Base-by-base conservation (phyloP, 2,888 invertebrate species). In the Linnaemya tessellans region DNA sequence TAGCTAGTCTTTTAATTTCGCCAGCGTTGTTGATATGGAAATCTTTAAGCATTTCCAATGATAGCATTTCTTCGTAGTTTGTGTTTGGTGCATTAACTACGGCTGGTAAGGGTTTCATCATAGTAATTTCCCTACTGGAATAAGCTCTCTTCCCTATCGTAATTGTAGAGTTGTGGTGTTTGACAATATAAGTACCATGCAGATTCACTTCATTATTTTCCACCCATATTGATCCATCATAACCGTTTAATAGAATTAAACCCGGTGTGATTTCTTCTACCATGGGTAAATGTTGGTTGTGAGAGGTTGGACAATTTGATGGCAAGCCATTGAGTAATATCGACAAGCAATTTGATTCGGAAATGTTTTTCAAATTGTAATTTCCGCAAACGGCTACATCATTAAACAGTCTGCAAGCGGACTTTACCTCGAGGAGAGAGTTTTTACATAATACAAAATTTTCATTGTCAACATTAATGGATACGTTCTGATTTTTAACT, bases 31-130 rank as follows among this genome's bases (percentile, higher is more conserved):
- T 54, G 20, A 68, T 51, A 38, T 68, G 51, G 20, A 51, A 51
- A 51, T 68, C 67, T 30, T 67, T 67, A 5, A 67, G 25, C 46
- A 67, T 49, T 64, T 64, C 20, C 41, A 65, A 43, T n/a, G 46
- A 65, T 10, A 65, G n/a, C 46, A 65, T 62, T 25, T 43, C 64
- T 49, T 67, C 30, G 4, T 49, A 67, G 38, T 70, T 56, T 1
- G 56, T 20, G 3, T 70, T 38, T 22, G 22, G 38, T 41, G 70
- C 18, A n/a, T 41, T 56, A 25, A 54, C 18, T n/a, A 58, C 22
- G n/a, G 25, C 70, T 43, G 56, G 41, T 43, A 56, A 43, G 11
- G 41, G 58, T 43, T 25, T 25, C 43, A 58, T 58, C 43, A 41
- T 41, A 43, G 56, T 41, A 4, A 41, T 56, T 56, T 70, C 25